A percentile compares a stretch with the other conserved stretches of the same genome.
phyloP scores from a whole-genome alignment of 1,140 invertebrate species.

The Globodera rostochiensis region DNA sequence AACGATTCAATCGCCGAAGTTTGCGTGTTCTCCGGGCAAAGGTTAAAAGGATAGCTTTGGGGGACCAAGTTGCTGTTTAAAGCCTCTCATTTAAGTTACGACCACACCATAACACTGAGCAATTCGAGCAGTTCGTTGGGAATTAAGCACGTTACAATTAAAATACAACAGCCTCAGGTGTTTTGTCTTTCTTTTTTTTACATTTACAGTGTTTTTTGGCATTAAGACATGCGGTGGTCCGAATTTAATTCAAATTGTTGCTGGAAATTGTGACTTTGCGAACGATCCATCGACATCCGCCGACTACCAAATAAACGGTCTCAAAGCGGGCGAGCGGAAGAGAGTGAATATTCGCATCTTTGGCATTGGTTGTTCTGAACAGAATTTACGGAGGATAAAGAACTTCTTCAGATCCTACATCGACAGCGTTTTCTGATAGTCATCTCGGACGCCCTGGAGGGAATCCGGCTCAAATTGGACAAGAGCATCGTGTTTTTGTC shows the following conservation, averaged over 20 bases:
- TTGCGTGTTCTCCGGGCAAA: slow-evolving; percentile 62
- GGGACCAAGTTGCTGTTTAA: not conserved
- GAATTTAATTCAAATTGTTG: slow-evolving; percentile 32
- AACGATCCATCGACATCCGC: not conserved
- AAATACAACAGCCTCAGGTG: slow-evolving; percentile 57
- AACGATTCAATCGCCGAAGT: slow-evolving; percentile 53
- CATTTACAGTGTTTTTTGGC: not conserved
- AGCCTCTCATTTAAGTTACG: slow-evolving; percentile 41
- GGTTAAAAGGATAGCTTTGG: slow-evolving; percentile 27
- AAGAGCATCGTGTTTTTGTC: slow-evolving; percentile 37
- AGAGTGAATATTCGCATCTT: slow-evolving; percentile 58
- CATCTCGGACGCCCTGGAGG: not conserved
- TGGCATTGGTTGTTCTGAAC: slow-evolving; percentile 55
- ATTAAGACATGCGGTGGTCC: slow-evolving; percentile 48
- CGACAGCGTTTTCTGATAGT: slow-evolving; percentile 8
- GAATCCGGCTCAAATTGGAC: slow-evolving; percentile 25
- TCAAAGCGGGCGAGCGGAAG: slow-evolving; percentile 47
- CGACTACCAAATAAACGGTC: slow-evolving; percentile 9
- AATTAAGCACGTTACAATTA: slow-evolving; percentile 51
- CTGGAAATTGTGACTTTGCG: slow-evolving; percentile 5
- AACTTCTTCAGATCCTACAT: slow-evolving; percentile 30
- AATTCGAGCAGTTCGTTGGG: slow-evolving; percentile 49
- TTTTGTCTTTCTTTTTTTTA: not conserved
- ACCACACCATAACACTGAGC: slow-evolving; percentile 52
- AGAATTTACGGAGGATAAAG: not conserved